Evolutionary conservation across 2,113 vertebrate species (phyloP).

Genomic region (Ctenodactylus gundi): DNA sequence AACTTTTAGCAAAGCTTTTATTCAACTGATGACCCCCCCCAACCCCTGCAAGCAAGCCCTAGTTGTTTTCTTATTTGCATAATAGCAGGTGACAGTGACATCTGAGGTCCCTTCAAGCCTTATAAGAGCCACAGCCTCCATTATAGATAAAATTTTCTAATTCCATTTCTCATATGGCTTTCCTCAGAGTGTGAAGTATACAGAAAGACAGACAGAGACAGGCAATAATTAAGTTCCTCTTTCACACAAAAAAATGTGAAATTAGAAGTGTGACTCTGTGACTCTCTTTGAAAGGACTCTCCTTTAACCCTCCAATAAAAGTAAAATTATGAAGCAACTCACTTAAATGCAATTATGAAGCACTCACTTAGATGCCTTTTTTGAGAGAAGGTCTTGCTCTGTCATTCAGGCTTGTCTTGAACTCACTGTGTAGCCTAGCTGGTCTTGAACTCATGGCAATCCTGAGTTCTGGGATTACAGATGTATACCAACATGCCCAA

Average conservation of each 20-base stretch:
- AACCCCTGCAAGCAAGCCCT: neutral
- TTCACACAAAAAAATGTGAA: constrained; percentile 25
- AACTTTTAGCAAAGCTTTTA: neutral
- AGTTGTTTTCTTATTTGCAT: neutral
- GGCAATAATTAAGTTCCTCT: neutral
- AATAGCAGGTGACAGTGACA: neutral
- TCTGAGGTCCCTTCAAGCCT: neutral
- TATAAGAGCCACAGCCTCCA: neutral
- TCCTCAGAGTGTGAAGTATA: too few relatives aligned
- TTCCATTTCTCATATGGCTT: too few relatives aligned
- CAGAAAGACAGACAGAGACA: too few relatives aligned
- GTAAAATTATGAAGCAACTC: constrained; percentile 24
- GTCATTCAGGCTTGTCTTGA: too few relatives aligned
- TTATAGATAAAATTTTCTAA: too few relatives aligned
- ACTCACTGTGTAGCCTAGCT: too few relatives aligned
- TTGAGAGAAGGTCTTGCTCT: too few relatives aligned
- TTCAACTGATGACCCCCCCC: neutral
- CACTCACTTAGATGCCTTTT: too few relatives aligned
- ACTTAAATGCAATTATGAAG: too few relatives aligned
- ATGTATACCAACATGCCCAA: too few relatives aligned
- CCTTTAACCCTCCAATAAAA: neutral
- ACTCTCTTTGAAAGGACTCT: neutral
- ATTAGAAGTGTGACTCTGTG: neutral
- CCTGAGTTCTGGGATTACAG: too few relatives aligned
- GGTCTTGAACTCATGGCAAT: too few relatives aligned